phyloP scores from a whole-genome alignment of 2,888 invertebrate species.

The Mesochorus sp. region DNA sequence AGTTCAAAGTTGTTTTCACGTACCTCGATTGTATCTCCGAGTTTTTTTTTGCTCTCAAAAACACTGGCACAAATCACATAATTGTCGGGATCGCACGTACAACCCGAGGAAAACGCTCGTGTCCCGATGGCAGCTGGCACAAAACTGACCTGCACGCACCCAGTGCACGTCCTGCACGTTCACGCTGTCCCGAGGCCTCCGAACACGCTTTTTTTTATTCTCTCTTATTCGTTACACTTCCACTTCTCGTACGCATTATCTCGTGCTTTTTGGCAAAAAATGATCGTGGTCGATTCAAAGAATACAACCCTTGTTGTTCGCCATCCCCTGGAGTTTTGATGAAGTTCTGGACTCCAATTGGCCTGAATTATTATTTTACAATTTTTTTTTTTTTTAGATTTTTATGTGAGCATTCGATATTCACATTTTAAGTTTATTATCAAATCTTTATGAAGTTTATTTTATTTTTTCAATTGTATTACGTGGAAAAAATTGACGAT shows the following conservation, averaged over 20 bases:
- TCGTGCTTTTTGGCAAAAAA: no score
- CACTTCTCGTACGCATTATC: conserved; percentile 1
- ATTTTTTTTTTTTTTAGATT: no score
- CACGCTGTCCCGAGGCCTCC: conserved; percentile 8
- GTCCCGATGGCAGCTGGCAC: conserved; percentile 45
- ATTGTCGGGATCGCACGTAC: neutral
- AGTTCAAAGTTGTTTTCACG: neutral
- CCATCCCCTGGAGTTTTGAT: no score
- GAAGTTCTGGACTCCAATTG: no score
- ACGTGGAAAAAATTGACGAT: no score
- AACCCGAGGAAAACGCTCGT: conserved; percentile 20
- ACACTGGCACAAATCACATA: conserved; percentile 5
- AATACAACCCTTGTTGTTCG: no score
- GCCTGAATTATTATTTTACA: no score
- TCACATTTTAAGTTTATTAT: no score
- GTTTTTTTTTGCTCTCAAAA: neutral
- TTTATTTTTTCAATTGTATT: no score
- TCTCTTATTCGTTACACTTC: neutral
- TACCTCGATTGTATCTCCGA: conserved; percentile 12
- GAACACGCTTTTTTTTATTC: conserved; percentile 22
- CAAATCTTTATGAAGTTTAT: no score
- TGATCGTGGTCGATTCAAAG: neutral
- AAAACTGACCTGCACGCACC: conserved; percentile 46
- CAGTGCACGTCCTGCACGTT: conserved; percentile 5
- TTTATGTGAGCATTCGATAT: no score